Conservation (phyloP, 2,888 invertebrate genomes). For the Muschampia plurimacula region DNA sequence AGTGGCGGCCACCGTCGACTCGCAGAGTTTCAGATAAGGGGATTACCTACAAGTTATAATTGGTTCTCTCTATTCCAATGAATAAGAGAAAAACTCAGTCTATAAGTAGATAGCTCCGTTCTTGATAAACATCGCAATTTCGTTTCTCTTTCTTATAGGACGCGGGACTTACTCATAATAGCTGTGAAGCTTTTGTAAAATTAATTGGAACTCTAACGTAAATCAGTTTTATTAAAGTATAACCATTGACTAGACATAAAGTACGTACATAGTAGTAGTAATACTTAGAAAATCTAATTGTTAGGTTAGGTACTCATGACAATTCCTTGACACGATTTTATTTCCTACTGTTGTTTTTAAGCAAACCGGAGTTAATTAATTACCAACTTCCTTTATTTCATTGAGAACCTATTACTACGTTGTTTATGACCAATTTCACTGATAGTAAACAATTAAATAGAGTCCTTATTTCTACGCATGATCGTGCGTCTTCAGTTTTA, state of each 20-base stretch:
- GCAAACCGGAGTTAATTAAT: neutral
- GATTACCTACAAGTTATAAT: conserved; percentile 84
- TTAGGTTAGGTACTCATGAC: too few species aligned
- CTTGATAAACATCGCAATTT: conserved; percentile 63
- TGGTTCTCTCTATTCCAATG: conserved; percentile 77
- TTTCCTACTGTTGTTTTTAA: too few species aligned
- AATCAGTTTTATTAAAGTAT: too few species aligned
- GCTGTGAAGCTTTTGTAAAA: neutral
- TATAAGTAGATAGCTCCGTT: conserved; percentile 61
- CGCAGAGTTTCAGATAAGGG: conserved; percentile 59
- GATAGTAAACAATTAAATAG: neutral
- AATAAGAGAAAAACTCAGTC: conserved; percentile 71
- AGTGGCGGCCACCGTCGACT: conserved; percentile 71
- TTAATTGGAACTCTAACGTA: neutral
- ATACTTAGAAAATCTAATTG: too few species aligned
- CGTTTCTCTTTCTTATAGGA: conserved; percentile 42
- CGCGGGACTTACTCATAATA: neutral
- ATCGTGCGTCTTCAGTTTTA: too few species aligned
- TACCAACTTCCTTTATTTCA: neutral
- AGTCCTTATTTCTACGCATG: neutral
- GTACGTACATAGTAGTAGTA: too few species aligned
- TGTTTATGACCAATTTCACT: neutral
- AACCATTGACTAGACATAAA: too few species aligned
- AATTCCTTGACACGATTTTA: too few species aligned
- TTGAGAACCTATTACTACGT: neutral